Base-by-base conservation (phyloP, 2,113 vertebrate genomes). In the Istiophorus platypterus region DNA sequence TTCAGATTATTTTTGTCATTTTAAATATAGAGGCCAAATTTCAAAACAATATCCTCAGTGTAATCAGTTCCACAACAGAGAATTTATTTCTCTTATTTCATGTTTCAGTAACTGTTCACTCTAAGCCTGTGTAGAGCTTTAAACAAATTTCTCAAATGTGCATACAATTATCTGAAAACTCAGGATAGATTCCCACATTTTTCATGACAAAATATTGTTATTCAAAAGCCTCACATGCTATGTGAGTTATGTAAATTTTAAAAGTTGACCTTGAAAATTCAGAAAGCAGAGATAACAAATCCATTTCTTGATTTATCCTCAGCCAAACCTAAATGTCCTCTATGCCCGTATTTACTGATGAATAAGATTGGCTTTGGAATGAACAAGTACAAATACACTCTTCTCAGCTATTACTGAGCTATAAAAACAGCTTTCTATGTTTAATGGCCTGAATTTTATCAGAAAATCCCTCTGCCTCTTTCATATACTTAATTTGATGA, bases 401-500 rank as follows among this genome's bases (percentile, higher is more conserved):
- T 72, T 51, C 27, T 67, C 65, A n/a, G 45, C 76, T 61, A 1
- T 70, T 59, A 41, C 5, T 12, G 10, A 72, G 42, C 49, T 37
- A 73, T 57, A 74, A 64, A 77, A 34, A 58, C 34, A 68, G 22
- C 37, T 56, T 61, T 56, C 27, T 65, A 17, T 5, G 7, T 67
- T 80, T 72, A 58, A 64, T 45, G 39, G 69, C 61, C 59, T 29
- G 27, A 15, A 18, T 49, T 67, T 85, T 54, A 86, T 63, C 29
- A 64, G 26, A 59, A 80, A 69, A 76, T 63, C 45, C 65, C 41
- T 74, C 27, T 27, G 11, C 14, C 2, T 61, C 41, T 64, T 59
- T 64, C 56, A 45, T 9, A n/a, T 64, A 15, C 37, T 42, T 63
- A 37, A 75, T 85, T 76, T 51, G 27, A 81, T 85, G 67, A 81